Conservation (phyloP, 2,888 invertebrate species). For the Agrochola lota region DNA sequence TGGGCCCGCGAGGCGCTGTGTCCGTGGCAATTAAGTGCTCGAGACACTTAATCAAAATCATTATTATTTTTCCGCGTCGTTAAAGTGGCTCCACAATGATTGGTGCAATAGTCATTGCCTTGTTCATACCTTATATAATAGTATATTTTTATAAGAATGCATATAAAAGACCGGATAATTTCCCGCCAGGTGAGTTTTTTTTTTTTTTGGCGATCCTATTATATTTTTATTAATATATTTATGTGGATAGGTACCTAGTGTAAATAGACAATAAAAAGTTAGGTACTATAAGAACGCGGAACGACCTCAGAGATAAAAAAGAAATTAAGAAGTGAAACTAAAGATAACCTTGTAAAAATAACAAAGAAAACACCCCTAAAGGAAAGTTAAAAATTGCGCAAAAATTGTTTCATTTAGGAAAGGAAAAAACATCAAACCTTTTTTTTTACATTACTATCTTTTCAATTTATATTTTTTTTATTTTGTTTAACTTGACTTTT, state of each 20-base stretch:
- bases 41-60: slow-evolving; percentile 6
- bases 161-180: slow-evolving; percentile 85
- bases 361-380: neutral
- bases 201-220: too few species aligned
- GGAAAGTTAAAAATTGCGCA: neutral
- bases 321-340: slow-evolving; percentile 5
- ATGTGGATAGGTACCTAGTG: too few species aligned
- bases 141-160: slow-evolving; percentile 82
- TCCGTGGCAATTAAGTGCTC: slow-evolving; percentile 21
- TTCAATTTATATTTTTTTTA: too few species aligned
- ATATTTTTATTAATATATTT: too few species aligned
- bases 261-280: too few species aligned
- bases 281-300: neutral
- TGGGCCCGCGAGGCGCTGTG: neutral
- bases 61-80: slow-evolving; percentile 13
- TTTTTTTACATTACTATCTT: neutral
- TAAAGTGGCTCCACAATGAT: slow-evolving; percentile 70
- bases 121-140: slow-evolving; percentile 76
- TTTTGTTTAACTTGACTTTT: too few species aligned
- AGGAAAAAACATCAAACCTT: slow-evolving; percentile 9
- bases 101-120: slow-evolving; percentile 74
- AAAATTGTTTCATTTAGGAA: slow-evolving; percentile 16
- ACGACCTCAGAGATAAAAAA: neutral
- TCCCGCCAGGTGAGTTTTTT: slow-evolving; percentile 89
- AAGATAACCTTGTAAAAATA: slow-evolving; percentile 6